Base-by-base conservation (phyloP, 1,140 invertebrate species). In the Zaprionus africanus region DNA sequence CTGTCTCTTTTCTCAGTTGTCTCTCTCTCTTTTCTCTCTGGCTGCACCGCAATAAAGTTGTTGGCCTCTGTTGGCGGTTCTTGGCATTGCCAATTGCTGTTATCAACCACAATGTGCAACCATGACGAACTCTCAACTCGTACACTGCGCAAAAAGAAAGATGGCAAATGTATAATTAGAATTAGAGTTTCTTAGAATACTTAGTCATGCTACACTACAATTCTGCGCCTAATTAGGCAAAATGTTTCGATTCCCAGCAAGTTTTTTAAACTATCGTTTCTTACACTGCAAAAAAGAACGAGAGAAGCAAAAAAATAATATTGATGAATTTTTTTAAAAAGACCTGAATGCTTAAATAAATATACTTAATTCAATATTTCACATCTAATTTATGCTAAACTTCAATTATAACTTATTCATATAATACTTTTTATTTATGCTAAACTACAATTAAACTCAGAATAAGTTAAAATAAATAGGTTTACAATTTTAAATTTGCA, bases 31-130 rank as follows among this genome's bases (percentile, higher is more conserved):
- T 19, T 38, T 28, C 31, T 38, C 31, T 41, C n/a, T 4, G 3
- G 15, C 31, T 58, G 36, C 54, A 31, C n/a, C 38, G 41, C 41
- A 61, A 76, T 76, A 49, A 72, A 67, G 75, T 62, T 77, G 75
- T 67, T 77, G 19, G 68, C 28, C 43, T 65, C 43, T 71, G 49
- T 71, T 63, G 28, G 38, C 34, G 62, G 58, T 34, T 64, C 60
- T 71, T 71, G 67, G 36, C 67, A 64, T 59, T 70, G 66, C 38
- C 62, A 72, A 73, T 67, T 74, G 75, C 70, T 78, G 53, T 78
- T 78, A 70, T 76, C 67, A 66, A 58, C 41, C 17, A 51, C 46
- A 51, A 54, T 57, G 15, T 36, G 41, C 41, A 46, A 9, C 36
- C 41, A 7, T 5, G 2, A n/a, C 41, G n/a, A 46, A 46, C 41